Evolutionary conservation across 1,140 invertebrate species (phyloP).

Genomic region (Idris sp.): DNA sequence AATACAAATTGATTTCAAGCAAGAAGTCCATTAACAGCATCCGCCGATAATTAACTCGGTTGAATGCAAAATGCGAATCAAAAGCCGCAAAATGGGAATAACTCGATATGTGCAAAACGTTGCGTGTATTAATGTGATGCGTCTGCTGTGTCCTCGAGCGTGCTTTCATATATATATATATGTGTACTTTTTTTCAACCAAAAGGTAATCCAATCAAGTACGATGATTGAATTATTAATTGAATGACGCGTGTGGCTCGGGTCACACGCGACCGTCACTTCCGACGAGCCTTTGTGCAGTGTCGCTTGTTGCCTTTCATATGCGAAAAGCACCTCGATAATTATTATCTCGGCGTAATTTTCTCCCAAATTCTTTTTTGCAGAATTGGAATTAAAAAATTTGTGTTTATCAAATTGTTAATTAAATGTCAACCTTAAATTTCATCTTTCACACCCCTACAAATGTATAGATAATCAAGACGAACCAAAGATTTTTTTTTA

Average conservation of each 20-base stretch:
- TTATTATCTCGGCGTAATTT: constrained; percentile 29
- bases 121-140: constrained; percentile 68
- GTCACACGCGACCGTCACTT: constrained; percentile 66
- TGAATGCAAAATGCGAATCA: constrained; percentile 64
- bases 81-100: constrained; percentile 72
- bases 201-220: constrained; percentile 75
- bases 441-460: no score
- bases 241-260: constrained; percentile 72
- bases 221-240: constrained; percentile 78
- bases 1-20: constrained; percentile 33
- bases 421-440: no score
- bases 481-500: no score
- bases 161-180: no score
- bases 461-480: no score
- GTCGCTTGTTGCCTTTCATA: constrained; percentile 31
- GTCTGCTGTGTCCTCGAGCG: constrained; percentile 61
- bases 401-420: no score
- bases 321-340: not conserved
- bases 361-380: constrained; percentile 18
- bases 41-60: constrained; percentile 67
- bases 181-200: constrained; percentile 65
- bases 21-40: constrained; percentile 66
- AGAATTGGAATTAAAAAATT: no score
- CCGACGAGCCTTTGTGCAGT: constrained; percentile 43
- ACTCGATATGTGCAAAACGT: constrained; percentile 70